Base-by-base conservation (phyloP, 2,797 vertebrate genomes). In the Varecia variegata region DNA sequence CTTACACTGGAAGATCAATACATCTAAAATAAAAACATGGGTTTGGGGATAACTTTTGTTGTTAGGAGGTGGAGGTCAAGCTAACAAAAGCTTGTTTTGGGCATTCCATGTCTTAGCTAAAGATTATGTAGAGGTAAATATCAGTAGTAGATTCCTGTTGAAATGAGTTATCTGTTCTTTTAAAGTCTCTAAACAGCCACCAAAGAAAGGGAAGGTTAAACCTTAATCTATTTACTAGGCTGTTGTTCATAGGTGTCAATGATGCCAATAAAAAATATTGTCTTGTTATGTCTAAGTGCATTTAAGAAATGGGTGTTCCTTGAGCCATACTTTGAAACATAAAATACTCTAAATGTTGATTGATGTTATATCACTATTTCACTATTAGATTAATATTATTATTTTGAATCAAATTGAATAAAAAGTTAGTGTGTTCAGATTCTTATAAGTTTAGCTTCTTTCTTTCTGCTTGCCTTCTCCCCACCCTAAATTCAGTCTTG, bases 281-380 rank as follows among this genome's bases (percentile, higher is more conserved):
- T 98, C 96, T 97, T 97, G 96, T 97, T 97, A 97, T 96, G 97
- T 98, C 93, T 96, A 97, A 98, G 97, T 97, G 97, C 97, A 97
- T 97, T 97, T 97, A 97, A 98, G 93, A 95, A 93, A 97, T 94
- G 97, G 73, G 94, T 97, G 94, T 97, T 98, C 74, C 96, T 97
- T 96, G 97, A 97, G 97, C 95, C 96, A 97, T 97, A 97, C 96
- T 97, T 97, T 96, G 95, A 96, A 97, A 90, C 95, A 90, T 96
- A 81, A 97, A 96, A 94, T 97, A 96, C 97, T 97, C 97, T 97
- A 97, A 97, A 97, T 97, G 97, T 97, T 97, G 88, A 97, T 74
- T 95, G 96, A 94, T 97, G 94, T 96, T 97, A 97, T 96, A 96
- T 96, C 97, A 97, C 91, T 79, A 97, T 96, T 97, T 98, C 96